These are phyloP conservation scores for Margarornis squamiger DNA, from an alignment of 2,797 vertebrate genomes.

Conservation along the genomic window DNA sequence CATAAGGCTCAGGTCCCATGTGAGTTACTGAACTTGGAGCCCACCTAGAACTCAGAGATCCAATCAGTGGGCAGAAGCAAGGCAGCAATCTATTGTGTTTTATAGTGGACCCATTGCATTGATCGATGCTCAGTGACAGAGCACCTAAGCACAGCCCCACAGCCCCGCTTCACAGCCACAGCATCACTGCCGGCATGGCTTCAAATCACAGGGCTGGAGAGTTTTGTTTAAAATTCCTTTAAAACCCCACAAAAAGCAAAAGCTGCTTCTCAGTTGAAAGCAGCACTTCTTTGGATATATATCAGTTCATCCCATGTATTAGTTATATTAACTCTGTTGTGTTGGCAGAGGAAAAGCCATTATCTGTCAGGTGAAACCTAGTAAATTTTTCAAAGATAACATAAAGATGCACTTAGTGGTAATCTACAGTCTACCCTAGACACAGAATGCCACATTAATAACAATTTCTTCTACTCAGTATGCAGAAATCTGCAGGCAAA, in stretches of 20 bases:
- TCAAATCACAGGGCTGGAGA: constrained; percentile 26
- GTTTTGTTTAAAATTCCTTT: constrained; percentile 47
- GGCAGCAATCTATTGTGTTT: constrained; percentile 37
- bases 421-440: constrained; percentile 56
- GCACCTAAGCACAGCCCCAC: background rate
- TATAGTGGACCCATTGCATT: background rate
- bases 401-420: constrained; percentile 66
- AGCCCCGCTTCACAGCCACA: constrained; percentile 12
- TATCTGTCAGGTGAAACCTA: constrained; percentile 60
- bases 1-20: background rate
- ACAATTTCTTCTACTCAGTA: constrained; percentile 44
- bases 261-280: constrained; percentile 37
- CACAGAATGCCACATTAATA: constrained; percentile 56
- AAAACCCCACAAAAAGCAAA: constrained; percentile 42
- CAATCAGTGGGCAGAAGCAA: constrained; percentile 47
- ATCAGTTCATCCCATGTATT: background rate
- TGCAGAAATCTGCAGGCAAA: constrained; percentile 55
- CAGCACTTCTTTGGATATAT: constrained; percentile 49
- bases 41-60: constrained; percentile 23
- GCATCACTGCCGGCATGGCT: background rate
- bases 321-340: background rate
- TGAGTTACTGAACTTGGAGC: background rate
- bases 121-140: background rate
- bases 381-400: constrained; percentile 68
- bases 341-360: constrained; percentile 37